phyloP scores from a whole-genome alignment of 2,888 invertebrate genomes.

The Diachrysia chrysitis region DNA sequence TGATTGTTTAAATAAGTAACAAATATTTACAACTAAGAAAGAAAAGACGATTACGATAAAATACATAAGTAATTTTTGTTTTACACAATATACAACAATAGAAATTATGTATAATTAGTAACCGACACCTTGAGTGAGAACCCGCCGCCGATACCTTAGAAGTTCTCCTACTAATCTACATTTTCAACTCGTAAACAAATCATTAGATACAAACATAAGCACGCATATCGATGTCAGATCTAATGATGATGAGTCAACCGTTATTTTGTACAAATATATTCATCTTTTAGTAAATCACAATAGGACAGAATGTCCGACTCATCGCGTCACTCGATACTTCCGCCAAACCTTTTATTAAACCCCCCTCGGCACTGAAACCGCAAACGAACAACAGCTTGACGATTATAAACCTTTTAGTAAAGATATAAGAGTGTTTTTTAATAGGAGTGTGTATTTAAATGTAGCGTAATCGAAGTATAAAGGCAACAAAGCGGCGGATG shows the following conservation, averaged over 20 bases:
- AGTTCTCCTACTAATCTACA: slow-evolving; percentile 24
- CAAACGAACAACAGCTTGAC: slow-evolving; percentile 21
- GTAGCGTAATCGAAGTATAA: slow-evolving; percentile 19
- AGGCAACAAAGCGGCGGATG: slow-evolving; percentile 56
- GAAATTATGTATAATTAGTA: too few species aligned
- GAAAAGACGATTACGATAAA: too few species aligned
- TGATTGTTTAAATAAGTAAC: slow-evolving; percentile 6
- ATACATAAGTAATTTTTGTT: too few species aligned
- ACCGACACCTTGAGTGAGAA: not conserved
- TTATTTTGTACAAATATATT: slow-evolving; percentile 16
- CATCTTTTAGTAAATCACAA: slow-evolving; percentile 46
- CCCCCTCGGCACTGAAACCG: slow-evolving; percentile 37
- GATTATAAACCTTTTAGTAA: slow-evolving; percentile 24
- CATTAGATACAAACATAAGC: too few species aligned
- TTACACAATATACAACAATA: too few species aligned
- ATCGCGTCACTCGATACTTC: slow-evolving; percentile 56
- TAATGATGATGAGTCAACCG: slow-evolving; percentile 33
- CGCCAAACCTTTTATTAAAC: slow-evolving; percentile 52
- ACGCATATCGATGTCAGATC: slow-evolving; percentile 30
- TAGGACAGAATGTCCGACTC: slow-evolving; percentile 49
- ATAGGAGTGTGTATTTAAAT: not conserved
- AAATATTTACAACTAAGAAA: too few species aligned
- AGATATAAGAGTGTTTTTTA: slow-evolving; percentile 10
- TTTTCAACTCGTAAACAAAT: not conserved
- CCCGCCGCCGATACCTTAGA: slow-evolving; percentile 17